These are phyloP conservation scores for Lumbricus terrestris DNA, from an alignment of 2,888 invertebrate genomes.

Conservation along the genomic window DNA sequence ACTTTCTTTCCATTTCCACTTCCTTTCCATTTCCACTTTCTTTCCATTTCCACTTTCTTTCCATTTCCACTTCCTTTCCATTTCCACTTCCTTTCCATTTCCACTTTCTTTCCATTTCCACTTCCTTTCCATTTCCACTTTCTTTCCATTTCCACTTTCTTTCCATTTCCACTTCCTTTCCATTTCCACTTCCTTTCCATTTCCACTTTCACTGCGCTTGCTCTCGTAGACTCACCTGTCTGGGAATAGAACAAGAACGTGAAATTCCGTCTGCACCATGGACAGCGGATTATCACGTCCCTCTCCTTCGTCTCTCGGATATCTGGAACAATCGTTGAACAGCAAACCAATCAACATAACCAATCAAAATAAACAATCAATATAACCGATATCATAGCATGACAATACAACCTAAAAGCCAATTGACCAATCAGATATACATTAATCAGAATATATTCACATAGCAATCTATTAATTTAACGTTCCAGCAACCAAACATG, in stretches of 20 bases:
- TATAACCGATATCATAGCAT: not conserved
- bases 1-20: slow-evolving; percentile 9
- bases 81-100: slow-evolving; percentile 6
- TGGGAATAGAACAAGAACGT: slow-evolving; percentile 78
- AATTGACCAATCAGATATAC: not conserved
- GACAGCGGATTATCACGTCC: slow-evolving; percentile 64
- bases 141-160: slow-evolving; percentile 11
- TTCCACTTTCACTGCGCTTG: not conserved
- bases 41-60: slow-evolving; percentile 8
- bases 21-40: slow-evolving; percentile 5
- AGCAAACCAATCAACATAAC: not conserved
- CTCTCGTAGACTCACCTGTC: slow-evolving; percentile 64
- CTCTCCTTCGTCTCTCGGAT: slow-evolving; percentile 49
- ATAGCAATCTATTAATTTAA: not conserved
- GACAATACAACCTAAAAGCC: not conserved
- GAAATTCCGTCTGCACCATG: slow-evolving; percentile 85
- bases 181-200: too few species aligned
- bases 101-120: slow-evolving; percentile 12
- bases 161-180: slow-evolving; percentile 6
- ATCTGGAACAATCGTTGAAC: slow-evolving; percentile 34
- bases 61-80: slow-evolving; percentile 7
- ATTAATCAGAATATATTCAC: not conserved
- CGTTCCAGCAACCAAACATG: not conserved
- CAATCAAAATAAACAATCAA: not conserved
- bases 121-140: not conserved